These are phyloP conservation scores for Acrobasis consociella DNA, from an alignment of 2,888 invertebrate genomes.

Conservation along the genomic window DNA sequence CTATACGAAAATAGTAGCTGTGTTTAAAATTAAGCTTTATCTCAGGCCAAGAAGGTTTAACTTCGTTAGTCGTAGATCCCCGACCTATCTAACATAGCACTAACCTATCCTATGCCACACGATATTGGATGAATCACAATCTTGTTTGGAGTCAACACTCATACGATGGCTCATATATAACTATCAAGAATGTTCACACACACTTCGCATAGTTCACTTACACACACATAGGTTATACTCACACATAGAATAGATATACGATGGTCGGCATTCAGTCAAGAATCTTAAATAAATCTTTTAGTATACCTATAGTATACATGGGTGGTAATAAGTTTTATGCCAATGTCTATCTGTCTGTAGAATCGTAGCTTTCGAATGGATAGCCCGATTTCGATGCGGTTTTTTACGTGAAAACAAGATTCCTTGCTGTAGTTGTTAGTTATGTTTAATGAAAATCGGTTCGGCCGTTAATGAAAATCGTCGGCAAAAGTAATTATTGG, in stretches of 20 bases:
- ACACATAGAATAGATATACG: neutral
- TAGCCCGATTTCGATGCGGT: too few relatives aligned
- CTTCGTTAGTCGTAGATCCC: neutral
- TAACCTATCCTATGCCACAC: conserved; percentile 13
- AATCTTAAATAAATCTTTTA: too few relatives aligned
- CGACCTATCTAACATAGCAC: conserved; percentile 3
- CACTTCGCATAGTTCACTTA: neutral
- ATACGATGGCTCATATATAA: neutral
- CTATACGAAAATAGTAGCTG: too few relatives aligned
- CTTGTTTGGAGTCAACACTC: neutral
- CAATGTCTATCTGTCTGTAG: too few relatives aligned
- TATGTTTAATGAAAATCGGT: too few relatives aligned
- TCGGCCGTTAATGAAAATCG: too few relatives aligned
- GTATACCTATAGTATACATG: too few relatives aligned
- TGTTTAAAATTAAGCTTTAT: neutral
- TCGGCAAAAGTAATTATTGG: too few relatives aligned
- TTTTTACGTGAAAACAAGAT: too few relatives aligned
- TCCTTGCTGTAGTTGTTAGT: too few relatives aligned
- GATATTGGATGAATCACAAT: conserved; percentile 1
- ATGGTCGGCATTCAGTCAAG: neutral
- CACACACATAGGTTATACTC: neutral
- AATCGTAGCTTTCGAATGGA: too few relatives aligned
- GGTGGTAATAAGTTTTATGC: too few relatives aligned
- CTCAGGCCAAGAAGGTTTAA: neutral
- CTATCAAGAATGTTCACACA: conserved; percentile 1